phyloP scores from a whole-genome alignment of 2,113 vertebrate genomes.

The Condylura cristata region DNA sequence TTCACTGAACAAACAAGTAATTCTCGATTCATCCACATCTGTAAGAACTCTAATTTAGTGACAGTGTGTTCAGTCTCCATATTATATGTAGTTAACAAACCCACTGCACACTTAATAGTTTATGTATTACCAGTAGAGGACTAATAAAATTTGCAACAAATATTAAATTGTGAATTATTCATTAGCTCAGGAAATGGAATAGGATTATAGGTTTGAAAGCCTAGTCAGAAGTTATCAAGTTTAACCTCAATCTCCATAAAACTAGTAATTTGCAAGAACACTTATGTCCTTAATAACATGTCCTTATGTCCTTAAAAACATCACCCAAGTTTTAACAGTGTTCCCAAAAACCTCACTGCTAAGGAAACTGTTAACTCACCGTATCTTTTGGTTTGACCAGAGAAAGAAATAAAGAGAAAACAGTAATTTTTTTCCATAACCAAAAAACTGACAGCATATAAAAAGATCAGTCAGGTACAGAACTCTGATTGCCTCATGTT shows the following conservation, averaged over 20 bases:
- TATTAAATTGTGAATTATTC: conserved; percentile 38
- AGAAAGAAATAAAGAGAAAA: conserved; percentile 27
- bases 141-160: background rate
- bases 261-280: background rate
- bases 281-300: background rate
- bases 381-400: background rate
- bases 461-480: background rate
- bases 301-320: background rate
- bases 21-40: conserved; percentile 31
- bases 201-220: background rate
- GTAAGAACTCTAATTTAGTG: background rate
- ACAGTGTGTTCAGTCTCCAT: background rate
- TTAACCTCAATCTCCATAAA: background rate
- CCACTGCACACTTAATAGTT: background rate
- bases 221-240: background rate
- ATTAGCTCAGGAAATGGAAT: background rate
- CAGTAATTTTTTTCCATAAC: background rate
- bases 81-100: conserved; percentile 21
- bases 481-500: background rate
- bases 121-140: background rate
- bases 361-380: background rate
- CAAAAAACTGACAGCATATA: background rate
- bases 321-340: conserved; percentile 33
- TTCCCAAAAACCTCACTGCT: conserved; percentile 14
- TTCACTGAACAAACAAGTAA: conserved; percentile 26